These are phyloP conservation scores for Plagodis dolabraria DNA, from an alignment of 2,888 invertebrate genomes.

Conservation along the genomic window DNA sequence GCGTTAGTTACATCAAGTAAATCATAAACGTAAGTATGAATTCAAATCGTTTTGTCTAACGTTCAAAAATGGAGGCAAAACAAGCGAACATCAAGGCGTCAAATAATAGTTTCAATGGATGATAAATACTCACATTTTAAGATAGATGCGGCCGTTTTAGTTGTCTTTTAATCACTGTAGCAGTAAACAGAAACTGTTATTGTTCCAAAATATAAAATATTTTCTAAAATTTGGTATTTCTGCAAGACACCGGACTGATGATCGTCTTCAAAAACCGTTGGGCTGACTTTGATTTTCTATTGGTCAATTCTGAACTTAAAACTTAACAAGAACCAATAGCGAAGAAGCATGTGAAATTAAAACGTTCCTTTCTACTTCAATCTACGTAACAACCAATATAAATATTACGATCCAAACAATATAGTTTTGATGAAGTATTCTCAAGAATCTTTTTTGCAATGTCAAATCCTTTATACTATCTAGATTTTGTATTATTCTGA, in stretches of 20 bases:
- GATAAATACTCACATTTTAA: slow-evolving; percentile 64
- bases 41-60: slow-evolving; percentile 64
- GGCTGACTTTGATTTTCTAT: slow-evolving; percentile 62
- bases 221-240: slow-evolving; percentile 57
- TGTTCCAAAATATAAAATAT: slow-evolving; percentile 51
- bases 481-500: too few relatives aligned
- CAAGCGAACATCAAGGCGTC: slow-evolving; percentile 76
- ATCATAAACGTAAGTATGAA: slow-evolving; percentile 24
- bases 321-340: slow-evolving; percentile 53
- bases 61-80: slow-evolving; percentile 81
- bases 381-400: too few relatives aligned
- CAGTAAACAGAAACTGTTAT: slow-evolving; percentile 51
- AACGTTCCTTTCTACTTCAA: slow-evolving; percentile 48
- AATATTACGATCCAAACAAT: too few relatives aligned
- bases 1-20: too few relatives aligned
- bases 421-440: too few relatives aligned
- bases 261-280: slow-evolving; percentile 80
- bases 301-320: slow-evolving; percentile 44
- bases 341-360: slow-evolving; percentile 32
- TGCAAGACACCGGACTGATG: slow-evolving; percentile 71
- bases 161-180: slow-evolving; percentile 50
- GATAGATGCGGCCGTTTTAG: slow-evolving; percentile 68
- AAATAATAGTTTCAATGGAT: slow-evolving; percentile 51
- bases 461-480: too few relatives aligned
- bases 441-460: too few relatives aligned